These are phyloP conservation scores for Delia radicum DNA, from an alignment of 1,140 invertebrate species.

Conservation along the genomic window DNA sequence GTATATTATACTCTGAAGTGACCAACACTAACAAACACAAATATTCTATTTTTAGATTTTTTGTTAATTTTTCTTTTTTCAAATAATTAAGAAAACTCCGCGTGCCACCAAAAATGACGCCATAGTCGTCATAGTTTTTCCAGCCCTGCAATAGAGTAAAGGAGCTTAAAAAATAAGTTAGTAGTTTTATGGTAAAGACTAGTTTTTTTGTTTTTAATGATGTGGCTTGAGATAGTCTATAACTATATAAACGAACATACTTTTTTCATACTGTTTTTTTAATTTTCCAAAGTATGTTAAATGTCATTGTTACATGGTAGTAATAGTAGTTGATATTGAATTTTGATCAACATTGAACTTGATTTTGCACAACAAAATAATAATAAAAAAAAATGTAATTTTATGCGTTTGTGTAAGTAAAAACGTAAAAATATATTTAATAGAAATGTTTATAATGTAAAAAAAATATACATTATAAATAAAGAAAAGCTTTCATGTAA, in stretches of 20 bases:
- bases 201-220: not conserved
- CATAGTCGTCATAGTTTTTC: too few relatives aligned
- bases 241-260: not conserved
- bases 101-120: too few relatives aligned
- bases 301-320: conserved; percentile 10
- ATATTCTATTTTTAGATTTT: not conserved
- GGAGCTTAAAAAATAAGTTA: not conserved
- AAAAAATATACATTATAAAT: too few relatives aligned
- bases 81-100: too few relatives aligned
- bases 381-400: not conserved
- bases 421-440: not conserved
- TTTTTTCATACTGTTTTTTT: not conserved
- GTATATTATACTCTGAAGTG: too few relatives aligned
- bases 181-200: not conserved
- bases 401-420: too few relatives aligned
- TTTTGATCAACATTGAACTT: conserved; percentile 11
- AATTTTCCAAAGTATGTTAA: conserved; percentile 7
- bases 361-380: not conserved
- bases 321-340: conserved; percentile 7
- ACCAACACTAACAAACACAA: too few relatives aligned
- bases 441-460: not conserved
- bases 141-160: too few relatives aligned
- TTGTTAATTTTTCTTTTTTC: not conserved
- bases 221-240: not conserved
- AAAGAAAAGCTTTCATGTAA: not conserved